Conservation (phyloP, 2,113 vertebrate genomes). For the Furnarius figulus region DNA sequence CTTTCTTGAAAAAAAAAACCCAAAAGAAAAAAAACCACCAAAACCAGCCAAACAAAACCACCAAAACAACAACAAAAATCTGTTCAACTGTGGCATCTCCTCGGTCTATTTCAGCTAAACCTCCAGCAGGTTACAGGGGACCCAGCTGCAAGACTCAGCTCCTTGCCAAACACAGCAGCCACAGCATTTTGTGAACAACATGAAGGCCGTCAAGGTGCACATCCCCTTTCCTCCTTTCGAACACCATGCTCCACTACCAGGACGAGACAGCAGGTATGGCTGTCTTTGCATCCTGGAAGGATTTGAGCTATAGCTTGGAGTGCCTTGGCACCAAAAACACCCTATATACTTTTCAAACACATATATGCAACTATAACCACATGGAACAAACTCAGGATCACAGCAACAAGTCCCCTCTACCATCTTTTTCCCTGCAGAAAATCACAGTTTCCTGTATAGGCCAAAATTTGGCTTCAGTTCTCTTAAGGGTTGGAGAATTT, state of each 20-base stretch:
- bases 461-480: not conserved
- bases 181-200: not conserved
- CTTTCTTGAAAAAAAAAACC: not conserved
- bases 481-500: not conserved
- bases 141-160: not conserved
- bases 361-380: accelerated
- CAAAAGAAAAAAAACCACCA: too few relatives aligned
- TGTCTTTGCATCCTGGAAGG: not conserved
- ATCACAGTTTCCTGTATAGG: accelerated
- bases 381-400: not conserved
- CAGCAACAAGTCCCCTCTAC: not conserved
- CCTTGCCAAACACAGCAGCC: not conserved
- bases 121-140: accelerated
- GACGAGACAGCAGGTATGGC: accelerated
- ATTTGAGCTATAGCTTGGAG: not conserved
- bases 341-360: not conserved
- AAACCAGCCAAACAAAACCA: too few relatives aligned
- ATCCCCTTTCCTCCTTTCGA: not conserved
- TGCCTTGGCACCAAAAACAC: not conserved
- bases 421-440: not conserved
- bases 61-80: not conserved
- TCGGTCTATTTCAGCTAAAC: not conserved
- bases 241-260: accelerated
- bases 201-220: accelerated
- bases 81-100: not conserved